phyloP scores from a whole-genome alignment of 2,888 invertebrate genomes.

The Cheilosia vernalis region DNA sequence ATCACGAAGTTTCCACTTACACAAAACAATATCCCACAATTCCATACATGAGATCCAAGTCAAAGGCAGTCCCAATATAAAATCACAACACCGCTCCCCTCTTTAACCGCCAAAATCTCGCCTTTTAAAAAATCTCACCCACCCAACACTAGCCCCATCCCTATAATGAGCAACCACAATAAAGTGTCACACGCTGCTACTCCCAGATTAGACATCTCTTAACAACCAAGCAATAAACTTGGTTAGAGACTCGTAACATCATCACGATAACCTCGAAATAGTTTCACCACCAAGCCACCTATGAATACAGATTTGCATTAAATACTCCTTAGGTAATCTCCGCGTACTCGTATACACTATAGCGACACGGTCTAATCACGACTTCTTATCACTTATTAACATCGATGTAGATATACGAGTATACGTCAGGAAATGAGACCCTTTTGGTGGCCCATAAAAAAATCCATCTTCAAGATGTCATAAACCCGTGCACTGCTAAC shows the following conservation, averaged over 20 bases:
- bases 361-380: conserved; percentile 30
- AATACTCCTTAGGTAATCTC: conserved; percentile 45
- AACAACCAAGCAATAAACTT: not conserved
- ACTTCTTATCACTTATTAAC: conserved; percentile 39
- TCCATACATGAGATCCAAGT: too few relatives aligned
- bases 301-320: conserved; percentile 31
- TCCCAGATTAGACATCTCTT: not conserved
- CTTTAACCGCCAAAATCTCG: too few relatives aligned
- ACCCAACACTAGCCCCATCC: not conserved
- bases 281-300: conserved; percentile 24
- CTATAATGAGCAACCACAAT: not conserved
- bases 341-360: not conserved
- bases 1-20: too few relatives aligned
- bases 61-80: too few relatives aligned
- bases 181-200: not conserved
- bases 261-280: conserved; percentile 28
- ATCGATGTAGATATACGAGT: not conserved
- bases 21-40: too few relatives aligned
- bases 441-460: conserved; percentile 42
- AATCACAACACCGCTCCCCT: too few relatives aligned
- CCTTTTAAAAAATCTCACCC: too few relatives aligned
- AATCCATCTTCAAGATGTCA: conserved; percentile 57
- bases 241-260: conserved; percentile 2
- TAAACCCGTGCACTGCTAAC: conserved; percentile 35
- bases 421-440: conserved; percentile 1